These are phyloP conservation scores for Cephus runcator DNA, from an alignment of 2,888 invertebrate species.

Conservation along the genomic window DNA sequence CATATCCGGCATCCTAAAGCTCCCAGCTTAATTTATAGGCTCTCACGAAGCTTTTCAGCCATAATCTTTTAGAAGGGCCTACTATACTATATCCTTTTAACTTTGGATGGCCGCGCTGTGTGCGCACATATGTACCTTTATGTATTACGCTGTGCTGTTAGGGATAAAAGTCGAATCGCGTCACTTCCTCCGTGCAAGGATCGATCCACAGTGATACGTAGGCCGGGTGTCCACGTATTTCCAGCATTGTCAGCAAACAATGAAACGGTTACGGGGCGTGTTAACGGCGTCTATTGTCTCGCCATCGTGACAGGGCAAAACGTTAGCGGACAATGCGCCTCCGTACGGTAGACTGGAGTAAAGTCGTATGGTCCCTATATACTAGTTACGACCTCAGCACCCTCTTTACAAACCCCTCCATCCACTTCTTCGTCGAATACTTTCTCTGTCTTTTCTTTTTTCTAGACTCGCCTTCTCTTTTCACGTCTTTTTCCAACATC, in stretches of 20 bases:
- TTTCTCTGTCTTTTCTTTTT: background rate
- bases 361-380: conserved; percentile 30
- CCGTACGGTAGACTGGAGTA: conserved; percentile 35
- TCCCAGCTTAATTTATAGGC: conserved; percentile 38
- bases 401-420: background rate
- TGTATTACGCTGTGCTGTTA: background rate
- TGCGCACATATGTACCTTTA: background rate
- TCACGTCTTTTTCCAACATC: background rate
- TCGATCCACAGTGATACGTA: conserved; percentile 29
- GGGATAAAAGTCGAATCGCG: conserved; percentile 4
- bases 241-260: conserved; percentile 56
- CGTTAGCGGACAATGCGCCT: conserved; percentile 47
- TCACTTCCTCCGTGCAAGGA: conserved; percentile 14
- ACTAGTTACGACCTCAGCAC: background rate
- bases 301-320: conserved; percentile 41
- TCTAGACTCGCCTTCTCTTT: background rate
- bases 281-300: conserved; percentile 57
- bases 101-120: background rate
- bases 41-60: background rate
- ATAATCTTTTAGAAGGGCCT: background rate
- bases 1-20: conserved; percentile 30
- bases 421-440: background rate
- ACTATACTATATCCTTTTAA: background rate
- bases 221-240: conserved; percentile 37
- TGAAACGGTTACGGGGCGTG: conserved; percentile 56